Evolutionary conservation across 1,140 invertebrate species (phyloP).

Genomic region (Piezodorus guildinii): DNA sequence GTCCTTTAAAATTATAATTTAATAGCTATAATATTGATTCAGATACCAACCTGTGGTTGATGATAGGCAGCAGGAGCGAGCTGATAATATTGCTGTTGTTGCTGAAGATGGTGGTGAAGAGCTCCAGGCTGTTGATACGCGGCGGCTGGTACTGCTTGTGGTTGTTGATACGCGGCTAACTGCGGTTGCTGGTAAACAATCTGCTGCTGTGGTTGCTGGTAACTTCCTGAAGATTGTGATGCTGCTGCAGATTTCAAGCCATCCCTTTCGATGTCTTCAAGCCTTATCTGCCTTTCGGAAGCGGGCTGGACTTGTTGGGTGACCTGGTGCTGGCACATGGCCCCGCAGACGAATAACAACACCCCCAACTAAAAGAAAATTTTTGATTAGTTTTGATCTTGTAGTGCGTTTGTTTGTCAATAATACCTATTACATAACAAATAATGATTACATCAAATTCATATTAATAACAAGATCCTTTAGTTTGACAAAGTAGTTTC

Average conservation of each 20-base stretch:
- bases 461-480: no score
- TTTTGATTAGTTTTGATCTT: no score
- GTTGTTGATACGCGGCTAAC: background rate
- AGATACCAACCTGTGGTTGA: background rate
- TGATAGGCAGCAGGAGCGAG: background rate
- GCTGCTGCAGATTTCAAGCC: constrained; percentile 3
- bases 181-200: background rate
- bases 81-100: background rate
- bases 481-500: no score
- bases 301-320: background rate
- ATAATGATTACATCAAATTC: no score
- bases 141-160: no score
- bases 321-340: constrained; percentile 3
- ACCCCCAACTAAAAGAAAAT: background rate
- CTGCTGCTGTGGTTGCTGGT: constrained; percentile 4
- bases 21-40: no score
- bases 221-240: background rate
- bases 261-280: constrained; percentile 6
- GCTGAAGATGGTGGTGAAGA: background rate
- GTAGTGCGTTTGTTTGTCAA: no score
- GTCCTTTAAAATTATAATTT: no score
- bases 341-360: background rate
- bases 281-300: background rate
- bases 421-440: no score
- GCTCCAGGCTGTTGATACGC: background rate